Percentiles rank a stretch among this genome's conserved stretches.
phyloP scores from a whole-genome alignment of 2,797 vertebrate species.

The Mycteria americana region DNA sequence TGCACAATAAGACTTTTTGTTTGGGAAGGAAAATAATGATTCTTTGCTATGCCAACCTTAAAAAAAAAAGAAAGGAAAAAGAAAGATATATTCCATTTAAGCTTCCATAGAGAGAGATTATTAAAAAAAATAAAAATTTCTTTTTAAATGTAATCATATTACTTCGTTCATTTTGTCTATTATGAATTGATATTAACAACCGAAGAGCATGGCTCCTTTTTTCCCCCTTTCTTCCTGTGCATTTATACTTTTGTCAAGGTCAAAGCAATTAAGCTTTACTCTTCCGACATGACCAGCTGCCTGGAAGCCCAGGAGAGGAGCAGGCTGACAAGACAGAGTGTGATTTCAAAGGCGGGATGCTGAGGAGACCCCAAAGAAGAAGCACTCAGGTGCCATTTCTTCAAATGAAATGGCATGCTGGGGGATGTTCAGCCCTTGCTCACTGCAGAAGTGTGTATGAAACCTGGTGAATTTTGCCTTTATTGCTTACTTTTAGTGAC shows the following conservation, averaged over 20 bases:
- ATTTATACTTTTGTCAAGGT: conserved; percentile 2
- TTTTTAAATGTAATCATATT: not conserved
- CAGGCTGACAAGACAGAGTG: not conserved
- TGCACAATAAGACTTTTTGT: not conserved
- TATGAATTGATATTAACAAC: not conserved
- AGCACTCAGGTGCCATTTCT: not conserved
- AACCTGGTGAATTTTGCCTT: not conserved
- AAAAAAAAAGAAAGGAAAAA: not conserved
- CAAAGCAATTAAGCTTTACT: conserved; percentile 3
- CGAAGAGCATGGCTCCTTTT: not conserved
- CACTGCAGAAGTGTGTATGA: not conserved
- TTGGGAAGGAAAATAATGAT: not conserved
- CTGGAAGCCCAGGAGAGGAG: not conserved
- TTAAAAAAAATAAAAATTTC: not conserved
- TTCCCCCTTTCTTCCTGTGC: not conserved
- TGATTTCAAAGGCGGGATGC: not conserved
- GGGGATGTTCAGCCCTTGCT: not conserved
- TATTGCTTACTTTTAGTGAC: not conserved
- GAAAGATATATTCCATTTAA: not conserved
- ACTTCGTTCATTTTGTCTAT: not conserved
- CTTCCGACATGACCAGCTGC: not conserved
- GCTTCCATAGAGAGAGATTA: not conserved
- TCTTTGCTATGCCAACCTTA: not conserved
- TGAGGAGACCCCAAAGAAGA: not conserved
- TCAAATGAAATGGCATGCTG: not conserved